Conservation (phyloP, 2,797 vertebrate species). For the Silurus lanzhouensis region DNA sequence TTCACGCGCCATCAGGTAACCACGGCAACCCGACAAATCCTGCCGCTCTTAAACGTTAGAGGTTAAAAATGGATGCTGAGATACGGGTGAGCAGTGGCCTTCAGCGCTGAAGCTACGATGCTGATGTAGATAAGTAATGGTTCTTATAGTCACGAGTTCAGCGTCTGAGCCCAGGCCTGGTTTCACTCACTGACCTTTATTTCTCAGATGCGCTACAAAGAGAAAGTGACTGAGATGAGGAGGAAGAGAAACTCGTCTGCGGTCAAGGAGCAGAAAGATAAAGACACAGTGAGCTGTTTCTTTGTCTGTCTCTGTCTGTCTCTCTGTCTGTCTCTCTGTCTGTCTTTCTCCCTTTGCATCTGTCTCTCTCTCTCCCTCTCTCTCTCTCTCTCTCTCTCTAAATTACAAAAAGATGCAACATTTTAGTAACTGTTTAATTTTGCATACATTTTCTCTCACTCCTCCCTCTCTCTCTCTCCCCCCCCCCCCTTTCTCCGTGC, state of each 20-base stretch:
- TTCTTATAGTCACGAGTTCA: not conserved
- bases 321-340: not conserved
- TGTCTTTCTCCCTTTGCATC: too few species aligned
- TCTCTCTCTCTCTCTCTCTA: not conserved
- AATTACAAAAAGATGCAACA: not conserved
- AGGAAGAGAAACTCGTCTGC: conserved; percentile 91
- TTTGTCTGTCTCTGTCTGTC: not conserved
- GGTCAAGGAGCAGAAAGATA: conserved; percentile 94
- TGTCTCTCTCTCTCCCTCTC: not conserved
- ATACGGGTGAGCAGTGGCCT: not conserved
- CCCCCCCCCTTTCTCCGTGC: not conserved
- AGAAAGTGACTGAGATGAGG: conserved; percentile 95
- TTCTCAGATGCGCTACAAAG: conserved; percentile 89
- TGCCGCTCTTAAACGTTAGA: not conserved
- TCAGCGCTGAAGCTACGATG: not conserved
- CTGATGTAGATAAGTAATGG: not conserved
- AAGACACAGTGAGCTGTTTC: conserved; percentile 78
- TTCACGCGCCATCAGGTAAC: conserved; percentile 91
- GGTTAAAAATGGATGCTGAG: not conserved
- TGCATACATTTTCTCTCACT: not conserved
- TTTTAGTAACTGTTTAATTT: not conserved
- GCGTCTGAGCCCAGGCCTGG: too few species aligned
- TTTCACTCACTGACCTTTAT: not conserved
- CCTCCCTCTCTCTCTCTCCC: not conserved
- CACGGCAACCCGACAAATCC: not conserved